Evolutionary conservation across 2,888 invertebrate genomes (phyloP), one percentile per base, ranked within the genome.

Genomic region (Coleophora deauratella): DNA sequence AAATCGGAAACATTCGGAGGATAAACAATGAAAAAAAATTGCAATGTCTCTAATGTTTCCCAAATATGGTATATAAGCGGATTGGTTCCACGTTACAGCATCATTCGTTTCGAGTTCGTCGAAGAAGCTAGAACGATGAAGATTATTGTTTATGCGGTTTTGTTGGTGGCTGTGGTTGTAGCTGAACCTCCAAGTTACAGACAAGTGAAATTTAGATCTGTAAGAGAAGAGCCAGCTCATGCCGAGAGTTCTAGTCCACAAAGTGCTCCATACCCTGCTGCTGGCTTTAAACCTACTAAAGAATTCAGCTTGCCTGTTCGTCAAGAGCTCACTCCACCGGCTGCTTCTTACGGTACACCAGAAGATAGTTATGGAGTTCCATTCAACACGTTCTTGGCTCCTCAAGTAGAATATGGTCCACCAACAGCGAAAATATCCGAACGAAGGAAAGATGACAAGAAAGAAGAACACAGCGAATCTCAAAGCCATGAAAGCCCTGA

Each of bases 301-400:
- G 72, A 72, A 44, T 84, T 86, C 49, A 73, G 69, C 27, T 52
- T 85, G 7, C 85, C 85, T 11, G 47, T 69, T 12, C 72, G 75
- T 10, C 71, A 80, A 40, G 69, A 75, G 52, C 50, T 55, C 0
- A 49, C 57, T 11, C 80, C 79, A 8, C 82, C 80, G 0, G 57
- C 74, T 0, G 71, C 78, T 0, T 68, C 72, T 1, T 84, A 82
- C 37, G 81, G 84, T 9, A 56, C 74, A 3, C 81, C 84, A 3
- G 77, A 74, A 11, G 65, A 73, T 40, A 79, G 77, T 48, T 86
- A 82, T 45, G 75, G 72, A 14, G 78, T 79, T 13, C 85, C 86
- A 1, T 59, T 79, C 7, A 69, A 70, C 40, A 74, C 71, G 4
- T 76, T 75, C 51, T 54, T 64, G 0, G 69, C 67, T 13, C 84